These are phyloP conservation scores for Tetrax tetrax DNA, from an alignment of 2,113 vertebrate genomes.

Conservation along the genomic window DNA sequence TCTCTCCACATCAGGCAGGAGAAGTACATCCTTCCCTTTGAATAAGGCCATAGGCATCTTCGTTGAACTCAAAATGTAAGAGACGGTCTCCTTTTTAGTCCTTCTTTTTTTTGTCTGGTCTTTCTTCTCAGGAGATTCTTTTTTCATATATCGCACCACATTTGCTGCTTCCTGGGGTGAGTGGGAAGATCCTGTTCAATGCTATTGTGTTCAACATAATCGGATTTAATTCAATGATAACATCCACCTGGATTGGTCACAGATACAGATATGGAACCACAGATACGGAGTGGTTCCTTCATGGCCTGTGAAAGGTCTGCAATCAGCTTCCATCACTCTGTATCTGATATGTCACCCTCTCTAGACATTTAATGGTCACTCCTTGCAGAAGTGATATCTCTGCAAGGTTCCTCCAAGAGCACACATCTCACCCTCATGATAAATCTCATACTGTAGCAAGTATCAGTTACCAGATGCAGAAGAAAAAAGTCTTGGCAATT, in stretches of 20 bases:
- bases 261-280: background rate
- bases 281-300: background rate
- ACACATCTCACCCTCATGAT: background rate
- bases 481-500: background rate
- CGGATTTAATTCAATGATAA: background rate
- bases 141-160: background rate
- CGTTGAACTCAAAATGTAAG: background rate
- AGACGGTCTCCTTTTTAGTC: background rate
- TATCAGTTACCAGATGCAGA: background rate
- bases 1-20: background rate
- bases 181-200: background rate
- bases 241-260: background rate
- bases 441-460: background rate
- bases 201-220: background rate
- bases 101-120: background rate
- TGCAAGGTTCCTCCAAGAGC: background rate
- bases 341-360: fast-evolving
- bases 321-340: background rate
- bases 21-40: background rate
- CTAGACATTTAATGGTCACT: background rate
- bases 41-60: background rate
- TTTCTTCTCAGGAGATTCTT: background rate
- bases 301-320: background rate
- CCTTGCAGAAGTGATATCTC: background rate
- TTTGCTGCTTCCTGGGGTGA: background rate